These are phyloP conservation scores for Ia io DNA, from an alignment of 2,113 vertebrate species.

Conservation along the genomic window DNA sequence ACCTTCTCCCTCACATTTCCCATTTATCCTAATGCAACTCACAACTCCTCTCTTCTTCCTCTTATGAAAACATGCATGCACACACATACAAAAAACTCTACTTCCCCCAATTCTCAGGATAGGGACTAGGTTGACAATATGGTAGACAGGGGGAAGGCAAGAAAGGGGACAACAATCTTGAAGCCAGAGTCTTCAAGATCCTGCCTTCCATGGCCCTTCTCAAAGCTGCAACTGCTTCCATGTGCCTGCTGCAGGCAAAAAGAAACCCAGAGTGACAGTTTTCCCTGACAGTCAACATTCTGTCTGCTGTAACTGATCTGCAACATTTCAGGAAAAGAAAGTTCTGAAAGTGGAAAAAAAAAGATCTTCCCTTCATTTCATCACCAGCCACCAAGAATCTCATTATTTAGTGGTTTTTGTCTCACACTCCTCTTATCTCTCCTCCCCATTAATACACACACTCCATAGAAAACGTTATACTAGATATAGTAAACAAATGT, in stretches of 20 bases:
- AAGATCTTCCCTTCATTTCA: background rate
- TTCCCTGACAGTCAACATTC: conserved; percentile 89
- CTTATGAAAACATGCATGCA: background rate
- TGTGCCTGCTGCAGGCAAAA: conserved; percentile 84
- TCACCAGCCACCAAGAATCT: background rate
- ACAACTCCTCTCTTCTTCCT: background rate
- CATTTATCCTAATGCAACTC: background rate
- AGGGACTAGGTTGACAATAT: background rate
- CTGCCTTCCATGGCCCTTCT: conserved; percentile 55
- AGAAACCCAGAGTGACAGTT: conserved; percentile 83
- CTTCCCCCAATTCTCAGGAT: background rate
- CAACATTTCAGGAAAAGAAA: conserved; percentile 89
- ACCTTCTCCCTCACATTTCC: background rate
- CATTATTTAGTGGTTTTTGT: background rate
- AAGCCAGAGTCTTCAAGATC: background rate
- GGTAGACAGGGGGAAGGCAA: background rate
- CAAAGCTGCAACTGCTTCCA: conserved; percentile 77
- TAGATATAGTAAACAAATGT: background rate
- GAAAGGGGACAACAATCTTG: background rate
- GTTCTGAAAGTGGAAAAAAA: accelerated
- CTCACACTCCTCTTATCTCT: background rate
- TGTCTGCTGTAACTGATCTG: conserved; percentile 83
- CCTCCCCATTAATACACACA: background rate
- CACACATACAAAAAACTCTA: background rate
- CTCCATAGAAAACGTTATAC: background rate